A percentile compares a stretch with the other conserved stretches of the same genome.
phyloP scores from a whole-genome alignment of 2,113 vertebrate species.

The Machaerirhynchus nigripectus region DNA sequence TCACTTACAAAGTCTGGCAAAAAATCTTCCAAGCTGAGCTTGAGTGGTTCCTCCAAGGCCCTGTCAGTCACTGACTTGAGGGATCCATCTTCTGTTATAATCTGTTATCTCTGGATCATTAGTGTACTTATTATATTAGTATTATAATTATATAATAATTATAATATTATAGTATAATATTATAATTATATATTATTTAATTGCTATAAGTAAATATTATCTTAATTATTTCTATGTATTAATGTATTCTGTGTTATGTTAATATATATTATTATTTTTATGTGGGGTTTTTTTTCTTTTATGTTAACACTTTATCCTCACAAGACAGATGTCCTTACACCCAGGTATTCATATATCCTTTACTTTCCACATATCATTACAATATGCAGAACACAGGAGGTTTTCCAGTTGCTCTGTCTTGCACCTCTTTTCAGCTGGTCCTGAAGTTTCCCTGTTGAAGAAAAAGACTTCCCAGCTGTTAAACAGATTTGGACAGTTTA shows the following conservation, averaged over 20 bases:
- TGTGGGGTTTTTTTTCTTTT: not conserved
- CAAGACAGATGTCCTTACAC: not conserved
- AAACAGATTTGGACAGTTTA: not conserved
- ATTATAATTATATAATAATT: too few species aligned
- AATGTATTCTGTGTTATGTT: not conserved
- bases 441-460: not conserved
- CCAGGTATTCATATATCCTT: not conserved
- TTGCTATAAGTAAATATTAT: not conserved
- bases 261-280: not conserved
- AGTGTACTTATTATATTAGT: not conserved
- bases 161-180: not conserved
- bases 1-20: not conserved
- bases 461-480: not conserved
- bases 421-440: not conserved
- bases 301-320: not conserved
- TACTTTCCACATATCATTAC: not conserved
- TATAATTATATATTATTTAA: too few species aligned
- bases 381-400: not conserved
- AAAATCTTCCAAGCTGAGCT: not conserved
- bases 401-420: not conserved
- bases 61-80: not conserved
- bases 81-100: not conserved
- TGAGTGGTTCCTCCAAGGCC: not conserved
- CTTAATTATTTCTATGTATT: not conserved
- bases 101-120: not conserved